phyloP scores from a whole-genome alignment of 2,113 vertebrate genomes.

The Ptychochromis oligacanthus region DNA sequence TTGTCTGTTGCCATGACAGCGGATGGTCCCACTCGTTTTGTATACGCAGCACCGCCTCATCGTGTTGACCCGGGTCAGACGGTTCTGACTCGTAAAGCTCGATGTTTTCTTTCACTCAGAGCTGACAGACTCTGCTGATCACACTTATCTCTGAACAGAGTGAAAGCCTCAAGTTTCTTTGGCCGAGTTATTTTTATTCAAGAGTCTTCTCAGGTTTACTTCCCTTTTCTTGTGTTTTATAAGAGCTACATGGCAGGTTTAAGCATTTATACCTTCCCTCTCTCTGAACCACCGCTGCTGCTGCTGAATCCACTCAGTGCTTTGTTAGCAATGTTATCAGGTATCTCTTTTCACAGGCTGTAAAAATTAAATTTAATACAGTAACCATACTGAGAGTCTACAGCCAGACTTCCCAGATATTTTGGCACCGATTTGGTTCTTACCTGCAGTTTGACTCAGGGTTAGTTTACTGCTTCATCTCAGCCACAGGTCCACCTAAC shows the following conservation, averaged over 20 bases:
- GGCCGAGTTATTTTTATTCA: neutral
- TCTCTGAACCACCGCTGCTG: neutral
- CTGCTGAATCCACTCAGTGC: accelerated
- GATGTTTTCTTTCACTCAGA: neutral
- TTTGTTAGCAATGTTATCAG: accelerated
- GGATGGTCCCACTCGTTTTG: neutral
- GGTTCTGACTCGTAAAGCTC: neutral
- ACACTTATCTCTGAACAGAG: neutral
- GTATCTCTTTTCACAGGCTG: neutral
- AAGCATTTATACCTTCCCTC: neutral
- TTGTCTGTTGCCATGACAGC: constrained; percentile 54
- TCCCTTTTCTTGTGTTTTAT: neutral
- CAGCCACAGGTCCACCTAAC: neutral
- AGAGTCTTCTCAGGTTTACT: neutral
- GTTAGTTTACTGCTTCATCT: too few relatives aligned
- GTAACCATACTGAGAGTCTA: accelerated
- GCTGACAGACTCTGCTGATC: neutral
- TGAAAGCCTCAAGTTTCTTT: neutral
- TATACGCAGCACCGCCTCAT: neutral
- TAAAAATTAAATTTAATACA: neutral
- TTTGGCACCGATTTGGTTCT: neutral
- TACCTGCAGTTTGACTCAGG: neutral
- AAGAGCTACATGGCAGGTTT: neutral
- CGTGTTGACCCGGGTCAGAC: neutral
- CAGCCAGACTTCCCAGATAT: neutral